Base-by-base conservation (phyloP, 2,888 invertebrate genomes). In the Epinotia bilunana region DNA sequence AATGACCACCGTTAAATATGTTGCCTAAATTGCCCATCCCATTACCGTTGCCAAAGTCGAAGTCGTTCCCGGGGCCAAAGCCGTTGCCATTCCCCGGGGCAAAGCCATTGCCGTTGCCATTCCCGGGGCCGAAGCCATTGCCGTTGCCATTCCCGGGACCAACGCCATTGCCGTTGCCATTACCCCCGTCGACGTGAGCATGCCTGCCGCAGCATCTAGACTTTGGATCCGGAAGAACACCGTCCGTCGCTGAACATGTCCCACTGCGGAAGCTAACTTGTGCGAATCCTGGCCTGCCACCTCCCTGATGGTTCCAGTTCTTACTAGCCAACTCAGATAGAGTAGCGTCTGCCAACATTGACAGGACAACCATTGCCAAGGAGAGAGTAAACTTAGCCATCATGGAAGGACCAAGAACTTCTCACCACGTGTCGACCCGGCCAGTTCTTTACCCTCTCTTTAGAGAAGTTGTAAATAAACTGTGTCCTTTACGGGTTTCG, bases 141-240 rank as follows among this genome's bases (percentile, higher is more conserved):
- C 43, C 63, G 16, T 63, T 5, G 6, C 12, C 55, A 3, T 33
- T 0, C 18, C 33, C 55, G 16, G 4, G 13, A n/a, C 49, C 13
- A 4, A 49, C 2, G 12, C 13, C n/a, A 20, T 58, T 49, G 6
- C 7, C 72, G 2, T 28, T 28, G 23, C 23, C 23, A 28, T 53
- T 18, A 7, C 23, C 12, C 28, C 58, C 68, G 1, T 43, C 55
- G 6, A 28, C 4, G 18, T 39, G 70, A 5, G 74, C 74, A 16
- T 74, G 74, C 53, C n/a, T 74, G 3, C 74, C 74, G 23, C 74
- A 70, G 23, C 74, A 74, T 7, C 64, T 70, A 3, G 74, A 74
- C 18, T 65, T 20, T 3, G 74, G 58, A 3, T 70, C 64, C 6
- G 74, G 74, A 6, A 74, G 53, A 20, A 74, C 5, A 13, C 64